Conservation (phyloP, 2,888 invertebrate species). For the Adineta ricciae region DNA sequence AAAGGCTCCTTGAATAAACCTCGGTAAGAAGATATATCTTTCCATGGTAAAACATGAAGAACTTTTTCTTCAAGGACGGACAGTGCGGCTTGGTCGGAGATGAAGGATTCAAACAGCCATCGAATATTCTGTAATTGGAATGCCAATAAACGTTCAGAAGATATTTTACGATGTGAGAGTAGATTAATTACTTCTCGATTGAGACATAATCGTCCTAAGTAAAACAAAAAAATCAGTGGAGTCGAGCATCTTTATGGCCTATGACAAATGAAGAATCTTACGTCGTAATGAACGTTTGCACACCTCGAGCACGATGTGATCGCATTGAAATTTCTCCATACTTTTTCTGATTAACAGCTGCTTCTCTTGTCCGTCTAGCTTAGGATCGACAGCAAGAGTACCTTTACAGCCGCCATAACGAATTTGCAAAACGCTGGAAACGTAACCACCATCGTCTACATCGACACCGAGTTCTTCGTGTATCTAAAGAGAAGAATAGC, state of each 20-base stretch:
- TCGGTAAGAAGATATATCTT: background rate
- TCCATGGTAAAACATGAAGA: background rate
- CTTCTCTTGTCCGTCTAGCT: background rate
- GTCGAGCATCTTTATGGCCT: no score
- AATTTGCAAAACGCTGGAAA: slow-evolving; percentile 1
- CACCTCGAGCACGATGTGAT: background rate
- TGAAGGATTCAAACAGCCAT: background rate
- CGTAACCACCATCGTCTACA: background rate
- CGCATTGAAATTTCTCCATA: background rate
- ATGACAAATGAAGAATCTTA: background rate
- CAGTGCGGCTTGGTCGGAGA: background rate
- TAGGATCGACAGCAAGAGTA: background rate
- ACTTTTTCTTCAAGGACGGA: background rate
- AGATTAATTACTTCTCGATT: background rate
- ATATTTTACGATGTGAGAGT: background rate
- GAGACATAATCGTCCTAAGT: background rate
- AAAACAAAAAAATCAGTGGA: background rate
- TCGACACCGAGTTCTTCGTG: background rate
- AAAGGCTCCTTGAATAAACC: background rate
- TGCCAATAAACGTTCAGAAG: background rate
- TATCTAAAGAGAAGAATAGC: background rate
- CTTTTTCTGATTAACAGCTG: background rate
- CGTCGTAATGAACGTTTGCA: background rate
- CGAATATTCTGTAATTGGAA: background rate
- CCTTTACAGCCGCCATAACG: background rate